These are phyloP conservation scores for Spialia ferax DNA, from an alignment of 2,888 invertebrate species.

Conservation along the genomic window DNA sequence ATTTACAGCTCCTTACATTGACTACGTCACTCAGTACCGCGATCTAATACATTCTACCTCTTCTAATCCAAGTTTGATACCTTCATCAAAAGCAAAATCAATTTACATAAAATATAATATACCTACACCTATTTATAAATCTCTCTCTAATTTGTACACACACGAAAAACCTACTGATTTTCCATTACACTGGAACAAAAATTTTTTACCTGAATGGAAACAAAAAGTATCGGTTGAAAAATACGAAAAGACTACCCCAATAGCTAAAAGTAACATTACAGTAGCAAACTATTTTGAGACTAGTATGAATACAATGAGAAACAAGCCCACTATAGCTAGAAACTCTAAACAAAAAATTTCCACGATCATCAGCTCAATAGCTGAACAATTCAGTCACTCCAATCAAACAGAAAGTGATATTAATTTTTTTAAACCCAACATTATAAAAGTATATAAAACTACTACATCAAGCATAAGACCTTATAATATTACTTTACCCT, in stretches of 20 bases:
- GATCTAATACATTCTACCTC: too few relatives aligned
- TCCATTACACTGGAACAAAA: not conserved
- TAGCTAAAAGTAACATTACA: not conserved
- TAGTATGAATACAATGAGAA: not conserved
- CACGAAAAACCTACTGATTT: not conserved
- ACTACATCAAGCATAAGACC: not conserved
- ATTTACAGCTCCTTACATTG: too few relatives aligned
- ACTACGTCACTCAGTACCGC: too few relatives aligned
- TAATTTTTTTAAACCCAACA: too few relatives aligned
- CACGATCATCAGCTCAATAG: not conserved
- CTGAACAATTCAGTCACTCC: too few relatives aligned
- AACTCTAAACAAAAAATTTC: not conserved
- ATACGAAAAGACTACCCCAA: not conserved
- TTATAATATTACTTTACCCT: not conserved
- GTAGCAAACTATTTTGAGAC: not conserved
- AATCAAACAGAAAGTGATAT: too few relatives aligned
- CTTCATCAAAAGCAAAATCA: too few relatives aligned
- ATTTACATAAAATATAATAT: too few relatives aligned
- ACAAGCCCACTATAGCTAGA: too few relatives aligned
- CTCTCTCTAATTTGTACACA: not conserved
- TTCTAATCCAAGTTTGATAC: too few relatives aligned
- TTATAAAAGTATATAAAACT: not conserved
- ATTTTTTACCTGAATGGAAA: not conserved
- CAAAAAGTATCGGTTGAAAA: not conserved
- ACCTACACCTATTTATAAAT: not conserved